These are phyloP conservation scores for Mongoloraphidia duomilia DNA, from an alignment of 2,888 invertebrate genomes.

Conservation along the genomic window DNA sequence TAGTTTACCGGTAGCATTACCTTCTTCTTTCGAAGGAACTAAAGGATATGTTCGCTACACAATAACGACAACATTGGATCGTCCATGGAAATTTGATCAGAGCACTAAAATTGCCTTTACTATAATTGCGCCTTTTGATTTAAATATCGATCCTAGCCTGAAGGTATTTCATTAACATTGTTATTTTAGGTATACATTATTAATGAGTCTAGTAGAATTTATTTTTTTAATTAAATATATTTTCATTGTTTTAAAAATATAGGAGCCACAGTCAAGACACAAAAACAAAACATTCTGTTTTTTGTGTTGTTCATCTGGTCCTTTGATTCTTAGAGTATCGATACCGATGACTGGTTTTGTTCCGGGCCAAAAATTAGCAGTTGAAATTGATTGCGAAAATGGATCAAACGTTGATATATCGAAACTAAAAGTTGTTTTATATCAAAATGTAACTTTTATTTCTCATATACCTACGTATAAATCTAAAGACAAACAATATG, in stretches of 20 bases:
- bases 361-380: constrained; percentile 58
- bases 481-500: too few species aligned
- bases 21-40: constrained; percentile 19
- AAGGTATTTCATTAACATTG: too few species aligned
- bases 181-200: too few species aligned
- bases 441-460: too few species aligned
- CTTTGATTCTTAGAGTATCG: constrained; percentile 49
- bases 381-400: constrained; percentile 59
- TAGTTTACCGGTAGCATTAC: constrained; percentile 19
- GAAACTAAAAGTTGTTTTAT: too few species aligned
- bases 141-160: constrained; percentile 7
- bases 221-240: too few species aligned
- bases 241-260: not conserved
- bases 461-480: too few species aligned
- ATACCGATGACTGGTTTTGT: constrained; percentile 63
- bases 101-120: constrained; percentile 19
- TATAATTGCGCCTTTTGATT: constrained; percentile 20
- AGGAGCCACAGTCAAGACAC: constrained; percentile 54
- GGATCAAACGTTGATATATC: constrained; percentile 43
- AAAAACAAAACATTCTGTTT: constrained; percentile 66
- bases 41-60: constrained; percentile 20
- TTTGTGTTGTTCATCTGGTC: constrained; percentile 61
- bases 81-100: constrained; percentile 23
- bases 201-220: too few species aligned
- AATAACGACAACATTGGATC: constrained; percentile 19